Evolutionary conservation across 2,113 vertebrate genomes (phyloP).

Genomic region (Puffinus mauretanicus): DNA sequence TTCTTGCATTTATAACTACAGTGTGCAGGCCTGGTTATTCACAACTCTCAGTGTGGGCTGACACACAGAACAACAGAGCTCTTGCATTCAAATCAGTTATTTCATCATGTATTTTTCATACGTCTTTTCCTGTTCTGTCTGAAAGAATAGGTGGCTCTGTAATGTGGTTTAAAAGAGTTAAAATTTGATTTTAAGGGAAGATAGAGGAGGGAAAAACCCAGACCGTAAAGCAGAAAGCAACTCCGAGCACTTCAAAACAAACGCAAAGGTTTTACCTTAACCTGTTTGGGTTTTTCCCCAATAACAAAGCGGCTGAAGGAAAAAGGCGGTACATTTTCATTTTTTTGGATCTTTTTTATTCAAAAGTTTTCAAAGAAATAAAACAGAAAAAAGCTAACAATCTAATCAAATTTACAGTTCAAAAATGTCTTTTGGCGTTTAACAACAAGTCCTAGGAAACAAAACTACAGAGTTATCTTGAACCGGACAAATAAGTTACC

Average conservation of each 20-base stretch:
- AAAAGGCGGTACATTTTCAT: conserved; percentile 43
- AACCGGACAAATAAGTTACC: conserved; percentile 95
- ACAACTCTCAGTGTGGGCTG: fast-evolving
- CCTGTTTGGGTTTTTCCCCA: neutral
- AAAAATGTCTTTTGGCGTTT: conserved; percentile 93
- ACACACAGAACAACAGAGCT: neutral
- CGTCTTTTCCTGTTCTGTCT: neutral
- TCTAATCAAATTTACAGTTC: conserved; percentile 91
- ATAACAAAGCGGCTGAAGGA: conserved; percentile 25
- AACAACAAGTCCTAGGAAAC: conserved; percentile 91
- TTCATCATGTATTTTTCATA: neutral
- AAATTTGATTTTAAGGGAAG: neutral
- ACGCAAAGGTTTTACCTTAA: neutral
- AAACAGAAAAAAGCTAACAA: conserved; percentile 95
- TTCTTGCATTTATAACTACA: neutral
- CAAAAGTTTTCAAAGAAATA: conserved; percentile 93
- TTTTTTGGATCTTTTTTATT: conserved; percentile 87
- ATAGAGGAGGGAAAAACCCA: neutral
- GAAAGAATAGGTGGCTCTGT: neutral
- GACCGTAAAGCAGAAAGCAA: neutral
- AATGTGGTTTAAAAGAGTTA: neutral
- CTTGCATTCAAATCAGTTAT: neutral
- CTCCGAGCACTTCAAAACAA: neutral
- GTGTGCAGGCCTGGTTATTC: fast-evolving
- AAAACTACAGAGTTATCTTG: conserved; percentile 90